A percentile compares a stretch with the other conserved stretches of the same genome.
These are phyloP conservation scores for Aurelia aurita complex sp. Pacific DNA, from an alignment of 30 jellyfish, hydroid and myxozoan genomes.

Conservation along the genomic window DNA sequence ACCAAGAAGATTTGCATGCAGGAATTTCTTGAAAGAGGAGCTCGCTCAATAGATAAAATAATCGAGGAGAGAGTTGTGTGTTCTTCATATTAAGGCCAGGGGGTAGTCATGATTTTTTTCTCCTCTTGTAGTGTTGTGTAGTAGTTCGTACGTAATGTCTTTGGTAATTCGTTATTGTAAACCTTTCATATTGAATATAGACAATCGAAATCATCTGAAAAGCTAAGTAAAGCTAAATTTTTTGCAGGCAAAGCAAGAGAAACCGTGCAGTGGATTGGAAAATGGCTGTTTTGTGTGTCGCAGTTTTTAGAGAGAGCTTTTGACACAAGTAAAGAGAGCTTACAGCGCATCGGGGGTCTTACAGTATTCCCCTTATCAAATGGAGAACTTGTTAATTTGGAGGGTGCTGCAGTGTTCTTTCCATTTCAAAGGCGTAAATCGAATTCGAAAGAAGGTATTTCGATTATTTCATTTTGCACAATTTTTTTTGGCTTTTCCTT, in stretches of 20 bases:
- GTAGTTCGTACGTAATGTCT: too few relatives aligned
- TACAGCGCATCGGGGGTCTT: conserved; percentile 28
- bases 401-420: conserved; percentile 64
- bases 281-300: conserved; percentile 76
- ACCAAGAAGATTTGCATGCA: too few relatives aligned
- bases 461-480: neutral
- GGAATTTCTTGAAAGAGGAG: too few relatives aligned
- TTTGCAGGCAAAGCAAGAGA: conserved; percentile 17
- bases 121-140: too few relatives aligned
- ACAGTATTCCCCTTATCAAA: conserved; percentile 62
- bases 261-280: conserved; percentile 81
- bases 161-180: too few relatives aligned
- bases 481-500: neutral
- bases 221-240: neutral
- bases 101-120: too few relatives aligned
- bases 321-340: conserved; percentile 72
- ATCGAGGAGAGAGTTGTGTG: too few relatives aligned
- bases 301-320: conserved; percentile 42
- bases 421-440: conserved; percentile 31
- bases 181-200: too few relatives aligned
- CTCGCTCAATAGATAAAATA: too few relatives aligned
- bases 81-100: too few relatives aligned
- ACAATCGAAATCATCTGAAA: too few relatives aligned
- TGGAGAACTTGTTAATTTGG: conserved; percentile 51
- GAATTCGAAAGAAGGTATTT: neutral